Percentiles rank a stretch among this genome's conserved stretches.
Conservation (phyloP, 2,888 invertebrate genomes). For the Diabrotica balteata region DNA sequence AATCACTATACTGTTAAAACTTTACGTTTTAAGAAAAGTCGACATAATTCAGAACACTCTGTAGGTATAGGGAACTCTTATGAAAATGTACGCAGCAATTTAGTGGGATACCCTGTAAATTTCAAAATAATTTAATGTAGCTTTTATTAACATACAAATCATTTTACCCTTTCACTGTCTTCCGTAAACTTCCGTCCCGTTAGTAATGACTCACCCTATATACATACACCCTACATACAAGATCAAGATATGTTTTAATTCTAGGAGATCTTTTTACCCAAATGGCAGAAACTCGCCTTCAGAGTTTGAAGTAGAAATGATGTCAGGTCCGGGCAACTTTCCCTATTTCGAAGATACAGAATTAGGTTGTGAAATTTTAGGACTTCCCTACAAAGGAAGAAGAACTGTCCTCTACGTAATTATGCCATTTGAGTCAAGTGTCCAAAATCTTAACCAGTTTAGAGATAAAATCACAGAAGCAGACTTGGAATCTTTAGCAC, state of each 20-base stretch:
- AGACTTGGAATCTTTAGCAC: conserved; percentile 63
- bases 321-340: conserved; percentile 70
- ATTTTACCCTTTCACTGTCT: too few relatives aligned
- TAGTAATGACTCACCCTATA: too few relatives aligned
- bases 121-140: too few relatives aligned
- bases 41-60: too few relatives aligned
- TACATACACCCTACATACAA: too few relatives aligned
- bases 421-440: conserved; percentile 65
- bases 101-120: too few relatives aligned
- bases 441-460: conserved; percentile 60
- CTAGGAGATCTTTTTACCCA: conserved; percentile 66
- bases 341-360: conserved; percentile 65
- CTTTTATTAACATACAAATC: too few relatives aligned
- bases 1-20: too few relatives aligned
- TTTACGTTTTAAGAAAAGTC: too few relatives aligned
- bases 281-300: conserved; percentile 60
- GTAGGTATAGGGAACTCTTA: too few relatives aligned
- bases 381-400: conserved; percentile 75
- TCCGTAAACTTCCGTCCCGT: too few relatives aligned
- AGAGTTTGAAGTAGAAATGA: conserved; percentile 66
- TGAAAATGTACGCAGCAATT: too few relatives aligned
- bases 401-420: conserved; percentile 72
- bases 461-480: conserved; percentile 62
- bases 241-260: conserved; percentile 38
- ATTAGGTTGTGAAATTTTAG: conserved; percentile 69